Conservation (phyloP, 2,888 invertebrate species). For the Pterostichus madidus region DNA sequence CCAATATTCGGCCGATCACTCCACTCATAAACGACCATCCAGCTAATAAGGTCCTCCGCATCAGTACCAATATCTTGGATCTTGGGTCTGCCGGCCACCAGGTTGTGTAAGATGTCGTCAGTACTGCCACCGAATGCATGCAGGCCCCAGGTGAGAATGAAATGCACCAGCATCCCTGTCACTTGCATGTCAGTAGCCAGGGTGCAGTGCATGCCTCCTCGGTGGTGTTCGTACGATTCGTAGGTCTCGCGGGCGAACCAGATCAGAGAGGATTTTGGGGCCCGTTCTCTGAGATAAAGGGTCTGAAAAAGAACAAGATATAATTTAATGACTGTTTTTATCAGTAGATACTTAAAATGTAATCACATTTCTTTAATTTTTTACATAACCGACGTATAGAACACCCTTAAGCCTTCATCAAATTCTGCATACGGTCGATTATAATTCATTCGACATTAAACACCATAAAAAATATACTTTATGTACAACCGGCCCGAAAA, state of each 20-base stretch:
- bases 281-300: conserved; percentile 73
- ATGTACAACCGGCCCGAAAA: too few relatives aligned
- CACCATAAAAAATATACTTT: too few relatives aligned
- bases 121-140: conserved; percentile 76
- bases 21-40: conserved; percentile 75
- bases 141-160: conserved; percentile 74
- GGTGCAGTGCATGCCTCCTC: conserved; percentile 72
- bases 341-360: too few relatives aligned
- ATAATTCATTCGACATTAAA: too few relatives aligned
- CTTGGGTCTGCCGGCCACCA: conserved; percentile 71
- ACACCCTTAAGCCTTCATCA: too few relatives aligned
- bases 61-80: conserved; percentile 70
- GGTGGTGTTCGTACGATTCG: conserved; percentile 70
- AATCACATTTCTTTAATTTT: too few relatives aligned
- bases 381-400: too few relatives aligned
- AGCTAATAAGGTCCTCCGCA: conserved; percentile 74
- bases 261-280: conserved; percentile 75
- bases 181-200: conserved; percentile 75
- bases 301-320: conserved; percentile 70
- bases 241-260: conserved; percentile 77
- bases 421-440: too few relatives aligned
- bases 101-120: conserved; percentile 74
- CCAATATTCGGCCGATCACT: conserved; percentile 74
- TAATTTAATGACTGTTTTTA: too few relatives aligned
- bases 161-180: conserved; percentile 76